Evolutionary conservation across 2,888 invertebrate genomes (phyloP).

Genomic region (Parnassius smintheus): DNA sequence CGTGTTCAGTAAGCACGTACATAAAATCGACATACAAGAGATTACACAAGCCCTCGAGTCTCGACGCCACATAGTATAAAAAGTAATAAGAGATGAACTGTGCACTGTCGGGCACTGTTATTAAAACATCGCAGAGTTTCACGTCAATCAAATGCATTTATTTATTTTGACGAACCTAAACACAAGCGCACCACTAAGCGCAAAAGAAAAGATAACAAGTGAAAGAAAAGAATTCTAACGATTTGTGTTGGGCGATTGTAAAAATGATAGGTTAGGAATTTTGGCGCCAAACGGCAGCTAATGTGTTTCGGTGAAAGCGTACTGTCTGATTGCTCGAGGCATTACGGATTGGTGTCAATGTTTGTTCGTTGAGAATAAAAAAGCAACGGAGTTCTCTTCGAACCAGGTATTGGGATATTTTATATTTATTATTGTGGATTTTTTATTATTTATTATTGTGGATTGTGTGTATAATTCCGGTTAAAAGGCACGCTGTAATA

Average conservation of each 20-base stretch:
- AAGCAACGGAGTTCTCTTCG: slow-evolving; percentile 31
- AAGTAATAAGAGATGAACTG: slow-evolving; percentile 5
- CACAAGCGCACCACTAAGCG: slow-evolving; percentile 5
- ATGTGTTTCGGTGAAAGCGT: slow-evolving; percentile 58
- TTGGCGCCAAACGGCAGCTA: slow-evolving; percentile 63
- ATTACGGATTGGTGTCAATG: slow-evolving; percentile 53
- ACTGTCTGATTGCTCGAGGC: slow-evolving; percentile 51
- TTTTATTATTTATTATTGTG: too few species aligned
- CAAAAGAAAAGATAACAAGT: slow-evolving; percentile 29
- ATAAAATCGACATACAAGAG: slow-evolving; percentile 40
- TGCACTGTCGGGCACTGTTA: slow-evolving; percentile 10
- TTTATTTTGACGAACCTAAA: slow-evolving; percentile 21
- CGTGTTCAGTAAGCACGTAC: slow-evolving; percentile 44
- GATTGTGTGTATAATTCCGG: too few species aligned
- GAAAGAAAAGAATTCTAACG: slow-evolving; percentile 21
- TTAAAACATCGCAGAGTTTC: slow-evolving; percentile 17
- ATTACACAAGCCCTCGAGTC: slow-evolving; percentile 37
- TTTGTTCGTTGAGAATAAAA: slow-evolving; percentile 36
- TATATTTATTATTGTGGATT: too few species aligned
- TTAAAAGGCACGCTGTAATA: too few species aligned
- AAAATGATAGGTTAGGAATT: slow-evolving; percentile 60
- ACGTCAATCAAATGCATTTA: slow-evolving; percentile 21
- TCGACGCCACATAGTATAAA: slow-evolving; percentile 18
- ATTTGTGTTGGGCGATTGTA: slow-evolving; percentile 35
- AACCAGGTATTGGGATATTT: slow-evolving; percentile 6